These are phyloP conservation scores for Gibbula magus DNA, from an alignment of 2,888 invertebrate genomes.

Conservation along the genomic window DNA sequence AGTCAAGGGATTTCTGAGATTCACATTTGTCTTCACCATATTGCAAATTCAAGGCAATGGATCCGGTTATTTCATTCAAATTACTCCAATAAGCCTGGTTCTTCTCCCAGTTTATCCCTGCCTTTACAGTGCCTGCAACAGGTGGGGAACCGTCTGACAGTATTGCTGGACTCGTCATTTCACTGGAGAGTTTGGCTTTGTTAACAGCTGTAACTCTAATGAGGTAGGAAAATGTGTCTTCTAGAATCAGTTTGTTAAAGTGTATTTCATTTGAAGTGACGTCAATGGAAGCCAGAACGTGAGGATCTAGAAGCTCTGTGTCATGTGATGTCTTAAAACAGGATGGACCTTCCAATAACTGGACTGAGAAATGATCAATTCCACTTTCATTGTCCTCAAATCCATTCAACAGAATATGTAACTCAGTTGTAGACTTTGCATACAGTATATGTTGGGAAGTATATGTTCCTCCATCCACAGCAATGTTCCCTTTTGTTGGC, in stretches of 20 bases:
- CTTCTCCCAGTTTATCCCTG: conserved; percentile 25
- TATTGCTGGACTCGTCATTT: conserved; percentile 32
- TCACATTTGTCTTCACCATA: too few species aligned
- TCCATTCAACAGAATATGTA: background rate
- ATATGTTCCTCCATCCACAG: conserved; percentile 27
- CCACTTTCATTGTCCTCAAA: conserved; percentile 5
- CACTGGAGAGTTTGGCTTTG: conserved; percentile 36
- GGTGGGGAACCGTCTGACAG: conserved; percentile 43
- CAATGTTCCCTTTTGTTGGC: conserved; percentile 36
- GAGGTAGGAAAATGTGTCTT: conserved; percentile 36
- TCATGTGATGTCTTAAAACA: background rate
- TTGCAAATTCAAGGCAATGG: too few species aligned
- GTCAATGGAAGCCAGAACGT: background rate
- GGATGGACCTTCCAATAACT: background rate
- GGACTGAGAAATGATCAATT: background rate
- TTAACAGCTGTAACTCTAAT: conserved; percentile 42
- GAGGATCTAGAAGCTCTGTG: too few species aligned
- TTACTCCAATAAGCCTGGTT: background rate
- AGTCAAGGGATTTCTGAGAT: too few species aligned
- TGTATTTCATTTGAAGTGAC: conserved; percentile 33
- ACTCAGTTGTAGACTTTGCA: background rate
- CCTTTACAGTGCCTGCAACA: conserved; percentile 43
- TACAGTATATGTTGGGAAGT: background rate
- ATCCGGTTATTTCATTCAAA: background rate
- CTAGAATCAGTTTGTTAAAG: conserved; percentile 46